phyloP scores from a whole-genome alignment of 2,888 invertebrate species.

The Sturmia bella region DNA sequence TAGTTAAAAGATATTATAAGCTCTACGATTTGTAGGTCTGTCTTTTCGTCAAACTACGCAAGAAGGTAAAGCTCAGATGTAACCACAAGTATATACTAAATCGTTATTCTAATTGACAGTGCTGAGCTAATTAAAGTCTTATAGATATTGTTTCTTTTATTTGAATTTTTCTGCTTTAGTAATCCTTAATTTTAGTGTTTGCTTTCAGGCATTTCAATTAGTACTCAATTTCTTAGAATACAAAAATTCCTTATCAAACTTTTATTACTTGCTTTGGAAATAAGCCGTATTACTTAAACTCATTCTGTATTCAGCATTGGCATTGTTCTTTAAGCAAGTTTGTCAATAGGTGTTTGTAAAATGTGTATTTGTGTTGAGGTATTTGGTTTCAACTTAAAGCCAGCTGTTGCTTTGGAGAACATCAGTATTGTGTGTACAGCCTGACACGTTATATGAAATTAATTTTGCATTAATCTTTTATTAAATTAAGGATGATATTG shows the following conservation, averaged over 20 bases:
- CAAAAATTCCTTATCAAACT: neutral
- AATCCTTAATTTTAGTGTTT: neutral
- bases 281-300: slow-evolving; percentile 7
- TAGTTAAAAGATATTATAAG: no score
- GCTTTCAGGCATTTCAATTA: slow-evolving; percentile 19
- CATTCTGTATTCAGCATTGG: neutral
- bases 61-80: no score
- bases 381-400: neutral
- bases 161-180: neutral
- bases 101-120: no score
- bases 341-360: neutral
- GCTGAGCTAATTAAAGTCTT: no score
- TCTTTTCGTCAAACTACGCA: no score
- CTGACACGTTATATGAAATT: slow-evolving; percentile 53
- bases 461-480: slow-evolving; percentile 59
- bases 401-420: slow-evolving; percentile 5
- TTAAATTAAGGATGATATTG: slow-evolving; percentile 26
- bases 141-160: no score
- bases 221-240: slow-evolving; percentile 9
- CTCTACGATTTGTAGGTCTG: no score
- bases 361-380: neutral
- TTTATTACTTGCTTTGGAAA: neutral
- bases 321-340: neutral
- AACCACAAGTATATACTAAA: no score
- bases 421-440: neutral